Conservation (phyloP, 2,888 invertebrate genomes). For the Belgica antarctica region DNA sequence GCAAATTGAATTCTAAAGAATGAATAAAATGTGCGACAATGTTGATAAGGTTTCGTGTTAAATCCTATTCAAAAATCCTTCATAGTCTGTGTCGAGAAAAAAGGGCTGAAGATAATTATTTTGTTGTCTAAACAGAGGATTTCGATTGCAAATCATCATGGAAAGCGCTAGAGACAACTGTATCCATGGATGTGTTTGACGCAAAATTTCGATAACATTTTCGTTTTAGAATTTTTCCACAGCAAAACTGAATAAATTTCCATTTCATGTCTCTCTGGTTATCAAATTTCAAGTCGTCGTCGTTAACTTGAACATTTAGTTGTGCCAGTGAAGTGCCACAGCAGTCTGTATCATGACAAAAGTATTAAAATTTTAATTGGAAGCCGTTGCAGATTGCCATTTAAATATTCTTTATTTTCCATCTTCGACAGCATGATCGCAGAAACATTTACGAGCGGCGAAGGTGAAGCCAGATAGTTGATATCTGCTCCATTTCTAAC, state of each 20-base stretch:
- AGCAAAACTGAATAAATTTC: not conserved
- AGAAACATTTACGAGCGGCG: conserved; percentile 35
- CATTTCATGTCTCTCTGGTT: not conserved
- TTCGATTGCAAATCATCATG: not conserved
- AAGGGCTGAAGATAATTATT: conserved; percentile 31
- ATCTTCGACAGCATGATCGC: conserved; percentile 36
- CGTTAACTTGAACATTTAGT: not conserved
- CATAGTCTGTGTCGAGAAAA: not conserved
- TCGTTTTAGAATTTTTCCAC: not conserved
- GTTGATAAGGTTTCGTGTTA: not conserved
- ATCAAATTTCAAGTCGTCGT: not conserved
- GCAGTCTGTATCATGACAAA: conserved; percentile 13
- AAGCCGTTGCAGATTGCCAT: conserved; percentile 9
- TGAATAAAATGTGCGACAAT: not conserved
- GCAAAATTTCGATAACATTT: conserved; percentile 1
- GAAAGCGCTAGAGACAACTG: not conserved
- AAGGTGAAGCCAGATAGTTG: conserved; percentile 10
- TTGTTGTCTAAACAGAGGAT: conserved; percentile 30
- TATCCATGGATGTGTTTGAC: not conserved
- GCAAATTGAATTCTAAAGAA: conserved; percentile 1
- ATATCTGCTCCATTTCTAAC: not conserved
- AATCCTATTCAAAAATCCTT: not conserved
- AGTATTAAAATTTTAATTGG: not conserved
- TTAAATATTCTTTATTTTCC: conserved; percentile 9
- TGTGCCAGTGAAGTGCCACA: not conserved